Conservation (phyloP, 1,140 invertebrate species). For the Drosophila ficusphila region DNA sequence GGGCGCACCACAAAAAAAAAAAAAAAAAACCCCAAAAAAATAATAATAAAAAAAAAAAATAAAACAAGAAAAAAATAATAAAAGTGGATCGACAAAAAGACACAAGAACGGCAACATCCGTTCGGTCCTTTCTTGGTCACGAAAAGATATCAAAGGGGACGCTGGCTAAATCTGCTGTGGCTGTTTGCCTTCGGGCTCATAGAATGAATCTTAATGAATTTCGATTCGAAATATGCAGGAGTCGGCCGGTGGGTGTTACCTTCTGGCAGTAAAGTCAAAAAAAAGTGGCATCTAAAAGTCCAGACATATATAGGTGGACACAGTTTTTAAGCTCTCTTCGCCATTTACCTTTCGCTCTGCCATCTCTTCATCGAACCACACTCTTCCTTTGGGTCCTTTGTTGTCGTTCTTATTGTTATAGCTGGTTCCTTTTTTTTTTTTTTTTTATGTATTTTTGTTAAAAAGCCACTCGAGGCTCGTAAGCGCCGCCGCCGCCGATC, state of each 20-base stretch:
- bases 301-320: conserved; percentile 77
- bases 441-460: conserved; percentile 1
- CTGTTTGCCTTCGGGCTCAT: conserved; percentile 49
- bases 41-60: conserved; percentile 12
- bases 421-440: conserved; percentile 26
- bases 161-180: conserved; percentile 17
- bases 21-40: conserved; percentile 11
- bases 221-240: conserved; percentile 64
- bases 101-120: conserved; percentile 44
- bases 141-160: conserved; percentile 39
- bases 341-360: background rate
- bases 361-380: conserved; percentile 2
- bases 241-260: conserved; percentile 74
- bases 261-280: conserved; percentile 78
- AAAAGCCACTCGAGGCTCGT: conserved; percentile 22
- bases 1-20: conserved; percentile 7
- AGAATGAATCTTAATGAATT: conserved; percentile 82
- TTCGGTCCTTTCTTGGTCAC: conserved; percentile 33
- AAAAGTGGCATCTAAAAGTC: conserved; percentile 67
- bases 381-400: conserved; percentile 32
- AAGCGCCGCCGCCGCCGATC: conserved; percentile 49
- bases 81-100: conserved; percentile 27
- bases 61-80: conserved; percentile 18
- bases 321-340: conserved; percentile 25
- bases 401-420: conserved; percentile 67